Percentiles rank a stretch among this genome's conserved stretches.
These are phyloP conservation scores for Psittacula derbiana DNA, from an alignment of 2,797 vertebrate genomes.

Conservation along the genomic window DNA sequence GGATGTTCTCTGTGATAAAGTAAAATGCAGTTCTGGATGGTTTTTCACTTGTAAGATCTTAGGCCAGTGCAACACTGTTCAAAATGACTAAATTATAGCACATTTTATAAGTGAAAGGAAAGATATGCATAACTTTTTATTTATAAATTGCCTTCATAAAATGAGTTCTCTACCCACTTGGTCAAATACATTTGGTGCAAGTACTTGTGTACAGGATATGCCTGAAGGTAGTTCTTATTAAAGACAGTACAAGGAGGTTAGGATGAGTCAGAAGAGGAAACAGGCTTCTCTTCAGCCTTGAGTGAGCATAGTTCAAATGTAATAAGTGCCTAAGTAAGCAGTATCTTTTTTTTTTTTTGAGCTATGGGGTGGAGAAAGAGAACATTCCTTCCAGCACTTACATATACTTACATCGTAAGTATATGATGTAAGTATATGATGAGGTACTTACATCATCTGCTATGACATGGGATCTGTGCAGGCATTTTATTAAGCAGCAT, in stretches of 20 bases:
- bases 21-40: background rate
- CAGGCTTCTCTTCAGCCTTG: background rate
- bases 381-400: background rate
- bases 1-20: background rate
- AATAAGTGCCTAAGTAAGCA: background rate
- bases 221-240: background rate
- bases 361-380: background rate
- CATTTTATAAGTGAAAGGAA: background rate
- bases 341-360: background rate
- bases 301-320: background rate
- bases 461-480: background rate
- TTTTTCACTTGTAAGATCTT: background rate
- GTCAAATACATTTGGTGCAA: background rate
- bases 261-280: background rate
- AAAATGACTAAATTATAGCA: background rate
- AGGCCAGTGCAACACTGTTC: background rate
- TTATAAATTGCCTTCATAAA: background rate
- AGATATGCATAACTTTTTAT: background rate
- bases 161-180: background rate
- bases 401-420: background rate
- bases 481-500: background rate
- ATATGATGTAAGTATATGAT: background rate
- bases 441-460: background rate
- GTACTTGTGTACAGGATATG: background rate
- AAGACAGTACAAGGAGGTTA: background rate